Evolutionary conservation across 2,888 invertebrate species (phyloP).

Genomic region (Chrysolina oricalcia): DNA sequence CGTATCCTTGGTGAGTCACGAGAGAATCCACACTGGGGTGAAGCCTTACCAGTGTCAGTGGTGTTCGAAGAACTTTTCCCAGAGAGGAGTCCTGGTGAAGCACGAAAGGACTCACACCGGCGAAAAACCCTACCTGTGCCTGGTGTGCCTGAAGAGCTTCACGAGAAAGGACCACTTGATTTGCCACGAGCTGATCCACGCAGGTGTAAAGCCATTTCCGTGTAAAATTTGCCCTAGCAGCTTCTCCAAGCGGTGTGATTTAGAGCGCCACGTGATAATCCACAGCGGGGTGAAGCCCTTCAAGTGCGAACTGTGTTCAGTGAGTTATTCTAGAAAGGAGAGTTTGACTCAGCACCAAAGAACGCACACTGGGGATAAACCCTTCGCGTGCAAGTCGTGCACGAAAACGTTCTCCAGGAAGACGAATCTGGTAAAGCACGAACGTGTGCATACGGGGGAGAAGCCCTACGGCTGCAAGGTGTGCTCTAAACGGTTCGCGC

Average conservation of each 20-base stretch:
- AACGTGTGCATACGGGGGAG: not conserved
- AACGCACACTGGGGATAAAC: conserved; percentile 3
- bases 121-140: conserved; percentile 10
- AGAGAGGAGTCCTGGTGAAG: not conserved
- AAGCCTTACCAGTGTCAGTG: conserved; percentile 23
- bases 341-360: conserved; percentile 8
- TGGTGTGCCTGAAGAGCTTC: conserved; percentile 4
- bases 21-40: conserved; percentile 33
- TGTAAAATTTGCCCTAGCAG: conserved; percentile 1
- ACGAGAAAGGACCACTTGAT: not conserved
- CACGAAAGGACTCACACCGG: conserved; percentile 26
- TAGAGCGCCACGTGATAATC: conserved; percentile 11
- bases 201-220: not conserved
- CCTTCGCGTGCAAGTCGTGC: not conserved
- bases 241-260: not conserved
- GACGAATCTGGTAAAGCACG: conserved; percentile 7
- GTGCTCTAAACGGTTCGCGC: not conserved
- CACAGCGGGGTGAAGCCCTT: conserved; percentile 6
- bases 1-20: conserved; percentile 27
- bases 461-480: not conserved
- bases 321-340: not conserved
- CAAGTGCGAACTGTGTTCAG: conserved; percentile 6
- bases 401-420: not conserved
- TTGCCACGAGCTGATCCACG: conserved; percentile 4
- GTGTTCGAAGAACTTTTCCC: conserved; percentile 33